Evolutionary conservation across 2,113 vertebrate genomes (phyloP).

Genomic region (Cyanistes caeruleus): DNA sequence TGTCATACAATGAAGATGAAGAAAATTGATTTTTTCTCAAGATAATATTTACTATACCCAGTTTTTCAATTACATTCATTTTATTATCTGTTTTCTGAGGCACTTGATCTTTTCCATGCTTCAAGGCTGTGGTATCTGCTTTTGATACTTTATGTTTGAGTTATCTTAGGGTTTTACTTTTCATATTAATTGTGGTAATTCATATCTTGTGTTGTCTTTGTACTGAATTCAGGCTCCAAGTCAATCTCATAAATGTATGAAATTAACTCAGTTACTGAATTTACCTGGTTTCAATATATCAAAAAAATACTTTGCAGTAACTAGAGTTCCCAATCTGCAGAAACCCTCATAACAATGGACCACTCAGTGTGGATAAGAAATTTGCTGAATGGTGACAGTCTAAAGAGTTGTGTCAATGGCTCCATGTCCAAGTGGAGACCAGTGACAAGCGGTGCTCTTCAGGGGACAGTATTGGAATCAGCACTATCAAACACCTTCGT

Average conservation of each 20-base stretch:
- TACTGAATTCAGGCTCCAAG: neutral
- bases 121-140: neutral
- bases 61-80: neutral
- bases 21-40: neutral
- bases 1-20: neutral
- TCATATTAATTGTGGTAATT: neutral
- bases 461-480: neutral
- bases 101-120: neutral
- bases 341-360: neutral
- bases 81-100: neutral
- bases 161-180: neutral
- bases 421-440: rapidly evolving
- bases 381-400: neutral
- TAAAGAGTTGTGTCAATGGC: neutral
- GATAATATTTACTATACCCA: neutral
- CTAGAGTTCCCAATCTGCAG: neutral
- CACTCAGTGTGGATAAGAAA: neutral
- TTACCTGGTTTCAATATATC: neutral
- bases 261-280: neutral
- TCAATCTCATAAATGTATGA: neutral
- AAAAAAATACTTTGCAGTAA: neutral
- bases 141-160: neutral
- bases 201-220: neutral
- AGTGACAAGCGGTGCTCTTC: neutral
- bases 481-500: neutral